These are phyloP conservation scores for fruit fly (Drosophila melanogaster) DNA, from an alignment of 1,140 invertebrate species.

Conservation along the genomic window Release_6_plus_ISO1_MT NC_004354.4:16438001-16438500, in stretches of 20 bases:
- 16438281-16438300: conserved; percentile 27
- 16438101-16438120: conserved; percentile 26
- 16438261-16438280: conserved; percentile 13
- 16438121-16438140: conserved; percentile 5
- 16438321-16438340: conserved; percentile 40
- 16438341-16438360: conserved; percentile 48
- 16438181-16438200: conserved; percentile 8
- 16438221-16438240: neutral
- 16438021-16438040: neutral
- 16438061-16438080: neutral
- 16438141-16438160: conserved; percentile 14
- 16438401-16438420: conserved; percentile 44
- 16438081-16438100: neutral
- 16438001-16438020: neutral
- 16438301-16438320: conserved; percentile 32
- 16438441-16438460: conserved; percentile 32
- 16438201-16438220: conserved; percentile 8
- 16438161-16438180: conserved; percentile 1
- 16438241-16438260: conserved; percentile 7
- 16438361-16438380: conserved; percentile 27
- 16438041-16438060: neutral
- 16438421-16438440: conserved; percentile 47
- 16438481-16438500: neutral
- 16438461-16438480: conserved; percentile 4
- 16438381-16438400: conserved; percentile 43